Evolutionary conservation across 2,888 invertebrate genomes (phyloP).

Genomic region (Anarsia innoxiella): DNA sequence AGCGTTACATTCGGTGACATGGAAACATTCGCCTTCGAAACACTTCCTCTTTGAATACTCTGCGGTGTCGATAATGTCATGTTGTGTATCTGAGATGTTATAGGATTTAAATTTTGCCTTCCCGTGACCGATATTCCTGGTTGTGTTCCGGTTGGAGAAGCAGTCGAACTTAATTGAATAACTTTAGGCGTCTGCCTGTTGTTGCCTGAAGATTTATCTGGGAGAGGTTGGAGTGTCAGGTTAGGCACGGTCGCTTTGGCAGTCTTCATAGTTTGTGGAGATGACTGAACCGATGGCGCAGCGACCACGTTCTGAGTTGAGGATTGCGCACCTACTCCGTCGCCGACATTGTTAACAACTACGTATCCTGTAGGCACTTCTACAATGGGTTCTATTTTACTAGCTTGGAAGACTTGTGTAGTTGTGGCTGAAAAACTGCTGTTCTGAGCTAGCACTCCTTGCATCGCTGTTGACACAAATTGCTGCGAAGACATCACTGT

Average conservation of each 20-base stretch:
- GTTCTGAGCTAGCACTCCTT: constrained; percentile 85
- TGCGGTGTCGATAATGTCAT: constrained; percentile 61
- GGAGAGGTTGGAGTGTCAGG: constrained; percentile 63
- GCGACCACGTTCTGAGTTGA: constrained; percentile 61
- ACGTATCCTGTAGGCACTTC: constrained; percentile 84
- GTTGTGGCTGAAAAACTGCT: constrained; percentile 90
- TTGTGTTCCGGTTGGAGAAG: constrained; percentile 47
- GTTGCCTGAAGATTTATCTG: constrained; percentile 53
- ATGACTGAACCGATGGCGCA: constrained; percentile 57
- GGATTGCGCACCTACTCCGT: constrained; percentile 55
- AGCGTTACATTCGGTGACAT: constrained; percentile 65
- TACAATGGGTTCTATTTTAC: constrained; percentile 87
- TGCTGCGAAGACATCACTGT: constrained; percentile 93
- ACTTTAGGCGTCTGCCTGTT: constrained; percentile 62
- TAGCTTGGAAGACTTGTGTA: constrained; percentile 89
- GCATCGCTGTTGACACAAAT: constrained; percentile 87
- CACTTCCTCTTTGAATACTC: constrained; percentile 45
- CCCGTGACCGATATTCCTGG: constrained; percentile 48
- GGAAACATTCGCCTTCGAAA: constrained; percentile 52
- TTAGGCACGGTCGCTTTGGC: constrained; percentile 61
- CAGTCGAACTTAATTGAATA: constrained; percentile 56
- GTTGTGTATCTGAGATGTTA: constrained; percentile 65
- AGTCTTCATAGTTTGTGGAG: constrained; percentile 55
- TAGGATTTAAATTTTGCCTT: constrained; percentile 61
- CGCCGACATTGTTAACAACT: constrained; percentile 78